Base-by-base conservation (phyloP, 1,140 invertebrate species). In the Mya arenaria region DNA sequence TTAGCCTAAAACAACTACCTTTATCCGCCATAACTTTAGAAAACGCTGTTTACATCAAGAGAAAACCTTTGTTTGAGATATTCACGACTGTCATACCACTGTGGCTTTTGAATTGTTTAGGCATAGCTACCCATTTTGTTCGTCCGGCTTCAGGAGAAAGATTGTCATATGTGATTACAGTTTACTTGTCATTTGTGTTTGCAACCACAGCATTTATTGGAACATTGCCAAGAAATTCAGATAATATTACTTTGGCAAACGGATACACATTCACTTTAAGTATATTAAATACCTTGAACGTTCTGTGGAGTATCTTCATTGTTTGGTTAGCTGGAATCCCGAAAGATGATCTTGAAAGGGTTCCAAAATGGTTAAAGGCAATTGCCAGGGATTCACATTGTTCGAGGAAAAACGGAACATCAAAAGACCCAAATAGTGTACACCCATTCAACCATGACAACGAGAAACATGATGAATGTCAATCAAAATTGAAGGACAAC, bases 111-210 rank as follows among this genome's bases (percentile, higher is more conserved):
- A 37, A 13, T n/a, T n/a, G 5, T 32, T 39, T 71, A 17, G 34
- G 56, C 37, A 30, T 34, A 4, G 4, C 36, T 1, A 55, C 41
- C 30, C 56, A 32, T 55, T 71, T 55, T 28, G 30, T 71, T 32
- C 41, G 41, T 4, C 68, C 68, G 19, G 44, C 48, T 23, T 71
- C 68, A 1, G 68, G 68, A 2, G 68, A 71, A 71, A 71, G 68
- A 34, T 32, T 71, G 41, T 55, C 68, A 4, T 71, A 52, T 34
- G 68, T 48, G 4, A 32, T 71, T 0, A 71, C 68, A 2, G 32
- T 71, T 19, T 71, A 71, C 41, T 23, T 71, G 37, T 8, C 68
- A n/a, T 55, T 71, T 23, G 28, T 71, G 5, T 55, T 52, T 1
- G 1, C 39, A 30, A 32, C 68, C 30, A 19, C 44, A 71, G 41